Evolutionary conservation across 2,888 invertebrate genomes (phyloP).

Genomic region (Periphyllus acericola): DNA sequence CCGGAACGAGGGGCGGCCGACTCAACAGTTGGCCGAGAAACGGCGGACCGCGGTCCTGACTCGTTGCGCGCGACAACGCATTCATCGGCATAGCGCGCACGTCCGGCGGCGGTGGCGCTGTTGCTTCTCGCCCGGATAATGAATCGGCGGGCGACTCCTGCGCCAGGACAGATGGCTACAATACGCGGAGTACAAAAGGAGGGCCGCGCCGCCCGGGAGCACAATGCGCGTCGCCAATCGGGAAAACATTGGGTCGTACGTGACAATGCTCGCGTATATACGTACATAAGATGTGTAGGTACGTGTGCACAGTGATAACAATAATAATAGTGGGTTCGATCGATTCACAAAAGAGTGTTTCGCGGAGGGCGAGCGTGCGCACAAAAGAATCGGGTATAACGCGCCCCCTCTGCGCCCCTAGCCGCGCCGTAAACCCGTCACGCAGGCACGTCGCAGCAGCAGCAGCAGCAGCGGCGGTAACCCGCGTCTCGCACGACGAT

Average conservation of each 20-base stretch:
- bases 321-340: slow-evolving; percentile 51
- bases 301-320: slow-evolving; percentile 15
- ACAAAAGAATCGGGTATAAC: slow-evolving; percentile 15
- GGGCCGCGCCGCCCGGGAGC: background rate
- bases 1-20: too few species aligned
- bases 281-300: too few species aligned
- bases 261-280: slow-evolving; percentile 33
- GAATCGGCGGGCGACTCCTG: background rate
- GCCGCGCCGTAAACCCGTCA: background rate
- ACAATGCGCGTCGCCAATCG: slow-evolving; percentile 24
- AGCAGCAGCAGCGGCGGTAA: too few species aligned
- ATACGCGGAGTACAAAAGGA: background rate
- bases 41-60: background rate
- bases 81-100: too few species aligned
- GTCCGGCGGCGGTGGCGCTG: background rate
- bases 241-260: slow-evolving; percentile 31
- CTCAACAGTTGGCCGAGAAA: too few species aligned
- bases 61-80: background rate
- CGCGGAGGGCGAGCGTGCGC: slow-evolving; percentile 41
- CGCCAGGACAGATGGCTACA: slow-evolving; percentile 11
- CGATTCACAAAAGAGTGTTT: slow-evolving; percentile 59
- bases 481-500: background rate
- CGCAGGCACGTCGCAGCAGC: background rate
- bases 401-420: background rate
- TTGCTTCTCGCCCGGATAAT: background rate